phyloP scores from a whole-genome alignment of 2,113 vertebrate species.

The Podiceps cristatus region DNA sequence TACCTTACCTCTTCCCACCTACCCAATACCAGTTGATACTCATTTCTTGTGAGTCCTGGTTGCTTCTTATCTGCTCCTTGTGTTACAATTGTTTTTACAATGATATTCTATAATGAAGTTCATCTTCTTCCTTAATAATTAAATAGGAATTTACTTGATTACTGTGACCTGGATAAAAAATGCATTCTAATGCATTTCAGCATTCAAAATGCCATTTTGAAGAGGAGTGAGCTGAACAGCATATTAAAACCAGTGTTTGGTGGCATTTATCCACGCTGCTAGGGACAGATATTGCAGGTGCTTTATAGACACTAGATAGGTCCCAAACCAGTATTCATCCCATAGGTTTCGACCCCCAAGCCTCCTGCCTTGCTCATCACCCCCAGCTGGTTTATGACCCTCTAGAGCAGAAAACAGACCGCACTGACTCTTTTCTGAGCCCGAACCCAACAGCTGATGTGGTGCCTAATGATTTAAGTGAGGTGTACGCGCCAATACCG shows the following conservation, averaged over 20 bases:
- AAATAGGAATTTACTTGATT: not conserved
- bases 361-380: not conserved
- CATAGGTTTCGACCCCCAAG: not conserved
- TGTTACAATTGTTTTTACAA: not conserved
- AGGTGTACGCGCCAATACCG: not conserved
- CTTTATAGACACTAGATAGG: not conserved
- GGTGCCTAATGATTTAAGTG: not conserved
- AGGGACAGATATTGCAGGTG: not conserved
- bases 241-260: not conserved
- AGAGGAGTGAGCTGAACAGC: not conserved
- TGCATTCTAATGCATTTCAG: not conserved
- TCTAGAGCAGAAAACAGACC: not conserved
- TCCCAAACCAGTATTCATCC: not conserved
- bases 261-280: rapidly evolving
- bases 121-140: not conserved
- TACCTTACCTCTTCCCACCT: not conserved
- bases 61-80: not conserved
- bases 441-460: not conserved
- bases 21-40: not conserved
- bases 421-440: not conserved
- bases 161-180: not conserved
- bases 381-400: not conserved
- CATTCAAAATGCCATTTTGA: not conserved
- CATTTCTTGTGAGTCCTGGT: not conserved
- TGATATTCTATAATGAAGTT: not conserved